phyloP scores from a whole-genome alignment of 2,113 vertebrate genomes.

The Alces alces region DNA sequence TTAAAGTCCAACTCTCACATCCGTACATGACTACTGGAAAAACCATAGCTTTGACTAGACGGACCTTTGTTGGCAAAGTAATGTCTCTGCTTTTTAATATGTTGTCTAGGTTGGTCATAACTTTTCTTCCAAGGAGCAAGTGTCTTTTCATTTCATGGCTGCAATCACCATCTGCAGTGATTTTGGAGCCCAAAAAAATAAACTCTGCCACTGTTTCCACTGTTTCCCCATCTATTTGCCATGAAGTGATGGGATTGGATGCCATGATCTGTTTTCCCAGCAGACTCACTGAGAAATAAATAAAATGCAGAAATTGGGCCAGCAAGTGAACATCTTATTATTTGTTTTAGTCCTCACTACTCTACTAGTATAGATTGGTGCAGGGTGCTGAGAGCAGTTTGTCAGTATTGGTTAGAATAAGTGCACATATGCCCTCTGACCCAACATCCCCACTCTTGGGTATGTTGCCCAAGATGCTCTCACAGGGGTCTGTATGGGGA shows the following conservation, averaged over 20 bases:
- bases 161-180: neutral
- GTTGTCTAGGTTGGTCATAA: neutral
- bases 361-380: neutral
- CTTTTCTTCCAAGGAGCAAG: neutral
- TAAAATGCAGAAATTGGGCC: neutral
- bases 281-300: neutral
- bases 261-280: neutral
- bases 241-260: neutral
- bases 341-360: neutral
- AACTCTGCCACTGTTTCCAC: neutral
- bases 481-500: neutral
- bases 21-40: neutral
- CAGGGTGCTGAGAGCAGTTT: neutral
- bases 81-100: neutral
- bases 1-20: neutral
- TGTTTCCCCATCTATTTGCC: neutral
- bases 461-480: neutral
- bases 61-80: neutral
- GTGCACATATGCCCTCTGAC: accelerated
- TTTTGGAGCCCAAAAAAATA: neutral
- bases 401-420: neutral
- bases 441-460: neutral
- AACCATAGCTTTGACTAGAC: neutral
- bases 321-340: too few relatives aligned
- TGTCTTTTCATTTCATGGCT: neutral